A percentile compares a stretch with the other conserved stretches of the same genome.
phyloP scores from a whole-genome alignment of 1,140 invertebrate species.

The Apis mellifera region DNA sequence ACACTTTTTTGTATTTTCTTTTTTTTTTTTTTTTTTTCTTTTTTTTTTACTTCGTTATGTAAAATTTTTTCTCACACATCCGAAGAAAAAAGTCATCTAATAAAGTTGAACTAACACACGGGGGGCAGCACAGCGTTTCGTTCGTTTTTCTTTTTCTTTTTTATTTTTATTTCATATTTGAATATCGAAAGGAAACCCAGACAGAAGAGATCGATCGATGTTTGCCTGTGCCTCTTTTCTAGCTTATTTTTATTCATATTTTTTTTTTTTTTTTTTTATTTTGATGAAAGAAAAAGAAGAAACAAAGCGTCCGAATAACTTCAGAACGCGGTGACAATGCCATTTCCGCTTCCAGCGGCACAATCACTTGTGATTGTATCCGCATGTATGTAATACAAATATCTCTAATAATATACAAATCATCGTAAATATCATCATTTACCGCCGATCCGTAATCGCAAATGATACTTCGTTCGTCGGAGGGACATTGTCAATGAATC shows the following conservation, averaged over 20 bases:
- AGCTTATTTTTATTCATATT: neutral
- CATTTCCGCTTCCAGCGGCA: neutral
- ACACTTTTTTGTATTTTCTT: slow-evolving; percentile 69
- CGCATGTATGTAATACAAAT: slow-evolving; percentile 66
- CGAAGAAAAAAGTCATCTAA: slow-evolving; percentile 53
- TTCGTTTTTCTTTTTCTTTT: slow-evolving; percentile 18
- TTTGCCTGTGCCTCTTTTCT: slow-evolving; percentile 44
- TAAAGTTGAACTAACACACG: slow-evolving; percentile 53
- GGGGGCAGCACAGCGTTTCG: slow-evolving; percentile 58
- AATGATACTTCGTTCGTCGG: slow-evolving; percentile 48
- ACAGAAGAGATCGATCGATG: slow-evolving; percentile 29
- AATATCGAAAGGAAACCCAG: slow-evolving; percentile 43
- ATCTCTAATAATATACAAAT: slow-evolving; percentile 69
- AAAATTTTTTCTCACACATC: slow-evolving; percentile 54
- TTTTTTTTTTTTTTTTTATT: slow-evolving; percentile 9
- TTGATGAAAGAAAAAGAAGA: slow-evolving; percentile 33
- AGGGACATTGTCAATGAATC: slow-evolving; percentile 30
- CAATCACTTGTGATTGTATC: slow-evolving; percentile 59
- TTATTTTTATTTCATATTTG: neutral
- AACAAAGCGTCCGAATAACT: slow-evolving; percentile 11
- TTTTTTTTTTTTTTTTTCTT: neutral
- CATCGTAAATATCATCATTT: slow-evolving; percentile 52
- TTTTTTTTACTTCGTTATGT: slow-evolving; percentile 62
- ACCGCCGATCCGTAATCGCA: slow-evolving; percentile 58
- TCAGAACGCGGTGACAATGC: neutral